phyloP scores from a whole-genome alignment of 2,888 invertebrate species.

The Eubasilissa splendida region DNA sequence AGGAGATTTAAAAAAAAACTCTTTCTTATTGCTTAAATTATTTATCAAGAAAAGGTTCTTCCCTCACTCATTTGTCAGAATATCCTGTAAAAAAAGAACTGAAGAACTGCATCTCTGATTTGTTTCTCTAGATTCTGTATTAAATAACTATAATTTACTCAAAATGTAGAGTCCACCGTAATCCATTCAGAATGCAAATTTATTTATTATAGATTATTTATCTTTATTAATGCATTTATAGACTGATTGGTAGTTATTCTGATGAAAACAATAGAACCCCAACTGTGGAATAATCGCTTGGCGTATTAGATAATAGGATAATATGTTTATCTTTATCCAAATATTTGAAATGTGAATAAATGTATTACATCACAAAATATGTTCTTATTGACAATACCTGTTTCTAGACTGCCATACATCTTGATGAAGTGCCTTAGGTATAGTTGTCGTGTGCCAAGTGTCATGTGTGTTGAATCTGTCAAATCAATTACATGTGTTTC shows the following conservation, averaged over 20 bases:
- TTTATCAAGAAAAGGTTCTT: not conserved
- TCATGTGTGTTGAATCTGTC: no score
- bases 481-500: no score
- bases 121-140: conserved; percentile 1
- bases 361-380: conserved; percentile 37
- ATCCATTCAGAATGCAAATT: conserved; percentile 2
- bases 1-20: no score
- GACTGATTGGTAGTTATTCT: conserved; percentile 38
- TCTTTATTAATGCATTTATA: conserved; percentile 32
- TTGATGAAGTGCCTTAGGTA: no score
- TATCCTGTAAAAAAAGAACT: not conserved
- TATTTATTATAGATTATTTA: not conserved
- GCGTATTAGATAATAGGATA: conserved; percentile 33
- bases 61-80: not conserved
- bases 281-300: conserved; percentile 31
- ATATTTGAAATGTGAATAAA: conserved; percentile 39
- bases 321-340: conserved; percentile 30
- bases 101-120: not conserved
- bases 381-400: not conserved
- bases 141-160: not conserved
- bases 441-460: no score
- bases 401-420: not conserved
- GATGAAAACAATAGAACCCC: conserved; percentile 34
- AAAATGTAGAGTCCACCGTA: not conserved
- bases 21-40: no score